Evolutionary conservation across 2,888 invertebrate species (phyloP).

Genomic region (Pocota personata): DNA sequence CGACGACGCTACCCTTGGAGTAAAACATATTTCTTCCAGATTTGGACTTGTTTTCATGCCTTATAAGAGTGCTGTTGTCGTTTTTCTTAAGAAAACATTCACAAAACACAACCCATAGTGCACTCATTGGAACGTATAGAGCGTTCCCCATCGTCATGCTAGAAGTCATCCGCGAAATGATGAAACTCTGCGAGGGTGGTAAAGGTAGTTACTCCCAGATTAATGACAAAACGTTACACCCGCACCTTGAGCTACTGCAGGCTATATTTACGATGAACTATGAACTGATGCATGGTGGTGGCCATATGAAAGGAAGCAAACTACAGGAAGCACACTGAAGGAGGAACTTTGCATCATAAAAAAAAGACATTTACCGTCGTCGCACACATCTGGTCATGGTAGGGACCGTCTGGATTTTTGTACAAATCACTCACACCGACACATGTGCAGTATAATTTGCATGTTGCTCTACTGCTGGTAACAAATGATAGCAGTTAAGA

Average conservation of each 20-base stretch:
- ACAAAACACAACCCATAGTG: slow-evolving; percentile 32
- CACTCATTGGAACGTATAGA: slow-evolving; percentile 61
- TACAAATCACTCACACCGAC: slow-evolving; percentile 10
- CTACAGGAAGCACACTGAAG: background rate
- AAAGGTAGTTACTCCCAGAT: slow-evolving; percentile 24
- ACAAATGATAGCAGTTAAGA: background rate
- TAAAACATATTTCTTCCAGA: background rate
- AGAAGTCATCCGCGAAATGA: slow-evolving; percentile 34
- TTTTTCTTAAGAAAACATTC: slow-evolving; percentile 12
- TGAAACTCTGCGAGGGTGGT: slow-evolving; percentile 41
- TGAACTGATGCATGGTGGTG: background rate
- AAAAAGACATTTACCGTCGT: background rate
- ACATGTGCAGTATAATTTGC: slow-evolving; percentile 14
- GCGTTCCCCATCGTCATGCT: slow-evolving; percentile 42
- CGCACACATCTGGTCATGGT: background rate
- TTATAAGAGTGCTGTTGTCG: background rate
- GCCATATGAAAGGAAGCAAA: slow-evolving; percentile 11
- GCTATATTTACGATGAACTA: background rate
- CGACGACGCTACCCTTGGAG: slow-evolving; percentile 14
- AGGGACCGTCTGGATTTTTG: background rate
- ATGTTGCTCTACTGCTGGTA: background rate
- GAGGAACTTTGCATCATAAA: background rate
- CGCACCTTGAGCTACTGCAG: slow-evolving; percentile 22
- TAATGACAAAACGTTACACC: slow-evolving; percentile 31
- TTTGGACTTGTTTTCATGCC: slow-evolving; percentile 4